phyloP scores from a whole-genome alignment of 2,888 invertebrate species.

The Athalia circularis region DNA sequence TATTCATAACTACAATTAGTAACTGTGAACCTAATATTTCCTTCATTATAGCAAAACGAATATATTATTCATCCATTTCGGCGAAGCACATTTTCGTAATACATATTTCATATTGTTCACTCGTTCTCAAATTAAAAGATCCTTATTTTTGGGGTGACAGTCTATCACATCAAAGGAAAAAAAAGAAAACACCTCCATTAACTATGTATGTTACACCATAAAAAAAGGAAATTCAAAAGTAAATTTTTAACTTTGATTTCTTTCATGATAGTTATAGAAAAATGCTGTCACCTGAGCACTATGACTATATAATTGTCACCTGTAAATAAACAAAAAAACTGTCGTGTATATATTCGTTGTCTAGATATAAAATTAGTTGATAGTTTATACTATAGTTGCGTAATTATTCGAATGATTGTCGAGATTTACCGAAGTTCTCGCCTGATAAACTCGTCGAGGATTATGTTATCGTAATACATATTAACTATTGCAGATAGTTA shows the following conservation, averaged over 20 bases:
- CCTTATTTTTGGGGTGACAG: constrained; percentile 22
- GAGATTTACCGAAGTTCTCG: constrained; percentile 3
- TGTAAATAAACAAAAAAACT: constrained; percentile 47
- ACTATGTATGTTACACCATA: too few species aligned
- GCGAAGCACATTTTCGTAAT: constrained; percentile 10
- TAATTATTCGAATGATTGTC: constrained; percentile 14
- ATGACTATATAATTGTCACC: constrained; percentile 44
- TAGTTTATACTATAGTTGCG: constrained; percentile 15
- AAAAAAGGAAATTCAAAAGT: background rate
- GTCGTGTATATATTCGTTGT: constrained; percentile 44
- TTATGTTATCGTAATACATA: constrained; percentile 19
- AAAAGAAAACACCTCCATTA: too few species aligned
- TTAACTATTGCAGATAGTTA: background rate
- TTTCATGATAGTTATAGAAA: background rate
- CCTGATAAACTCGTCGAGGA: constrained; percentile 5
- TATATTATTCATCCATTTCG: constrained; percentile 3
- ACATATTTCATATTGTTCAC: background rate
- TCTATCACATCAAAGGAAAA: background rate
- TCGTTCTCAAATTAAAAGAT: background rate
- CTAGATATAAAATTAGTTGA: constrained; percentile 34
- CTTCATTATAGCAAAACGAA: constrained; percentile 7
- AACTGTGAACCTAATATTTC: constrained; percentile 31
- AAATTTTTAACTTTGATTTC: background rate
- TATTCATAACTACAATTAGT: constrained; percentile 46
- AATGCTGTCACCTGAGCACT: constrained; percentile 25